Evolutionary conservation across 2,888 invertebrate genomes (phyloP), one percentile per base, ranked within the genome.

Genomic region (Lasiommata megera): DNA sequence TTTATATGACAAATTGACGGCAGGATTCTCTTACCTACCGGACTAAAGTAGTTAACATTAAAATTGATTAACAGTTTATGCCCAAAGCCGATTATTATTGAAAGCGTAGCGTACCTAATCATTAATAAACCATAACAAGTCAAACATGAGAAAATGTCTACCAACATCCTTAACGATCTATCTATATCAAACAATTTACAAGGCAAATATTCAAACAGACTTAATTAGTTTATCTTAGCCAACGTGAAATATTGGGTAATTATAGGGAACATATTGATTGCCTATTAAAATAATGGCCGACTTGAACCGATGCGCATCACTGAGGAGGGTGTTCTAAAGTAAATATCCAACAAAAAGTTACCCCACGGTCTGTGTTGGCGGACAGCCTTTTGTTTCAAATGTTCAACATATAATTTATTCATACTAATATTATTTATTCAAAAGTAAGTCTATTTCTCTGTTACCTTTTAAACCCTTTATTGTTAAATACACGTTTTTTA

Each of bases 161-260:
- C 69, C 73, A 70, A 67, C 75, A 73, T 73, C 79, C 81, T 82
- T 84, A 83, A 80, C 76, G 77, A 74, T 72, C 76, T 70, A 84
- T 80, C 77, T 70, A 84, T 80, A 74, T 79, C 81, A 82, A 84
- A 84, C 82, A 86, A 83, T 88, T 80, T 81, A 77, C 79, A 78
- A 79, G 80, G 82, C 80, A 84, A 88, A 88, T 82, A 85, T 81
- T 80, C 78, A 79, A 84, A 84, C 81, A 79, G 81, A 85, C 82
- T 84, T 84, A 85, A 87, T 86, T 84, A 84, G 77, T 80, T 74
- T 75, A 80, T 80, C 74, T 79, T 77, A 67, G 69, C 70, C 69
- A 57, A 66, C 59, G 74, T 82, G 80, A 83, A 83, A 81, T 83
- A 83, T 62, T 82, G 77, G 78, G 72, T 80, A 77, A 79, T 77